Percentiles rank a stretch among this genome's conserved stretches.
Conservation (phyloP, 35 echinoderm and acorn worm species). For the Diadema setosum region DNA sequence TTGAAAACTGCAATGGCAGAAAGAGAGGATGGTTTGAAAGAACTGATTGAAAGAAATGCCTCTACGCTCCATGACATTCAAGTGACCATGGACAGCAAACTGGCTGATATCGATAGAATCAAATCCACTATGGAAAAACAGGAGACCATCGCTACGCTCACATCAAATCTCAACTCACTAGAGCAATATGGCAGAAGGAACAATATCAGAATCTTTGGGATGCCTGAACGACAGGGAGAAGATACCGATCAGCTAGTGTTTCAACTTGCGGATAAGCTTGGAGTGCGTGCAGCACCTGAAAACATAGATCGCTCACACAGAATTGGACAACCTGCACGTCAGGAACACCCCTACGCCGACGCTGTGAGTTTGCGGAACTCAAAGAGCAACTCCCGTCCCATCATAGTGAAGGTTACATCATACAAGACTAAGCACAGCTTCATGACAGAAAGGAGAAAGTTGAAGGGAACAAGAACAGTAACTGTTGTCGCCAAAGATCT, state of each 20-base stretch:
- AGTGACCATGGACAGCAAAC: not conserved
- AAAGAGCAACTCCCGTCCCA: not conserved
- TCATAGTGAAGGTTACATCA: slow-evolving; percentile 6
- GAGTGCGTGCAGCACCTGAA: not conserved
- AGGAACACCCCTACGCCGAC: not conserved
- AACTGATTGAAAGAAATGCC: not conserved
- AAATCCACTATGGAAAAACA: not conserved
- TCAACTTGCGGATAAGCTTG: not conserved
- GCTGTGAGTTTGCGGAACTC: not conserved
- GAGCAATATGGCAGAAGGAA: not conserved
- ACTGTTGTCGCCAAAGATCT: not conserved
- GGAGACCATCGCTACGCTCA: not conserved
- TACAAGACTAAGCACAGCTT: not conserved
- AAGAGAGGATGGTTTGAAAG: not conserved
- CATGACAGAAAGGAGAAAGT: not conserved
- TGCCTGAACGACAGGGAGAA: not conserved
- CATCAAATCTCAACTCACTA: not conserved
- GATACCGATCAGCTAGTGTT: not conserved
- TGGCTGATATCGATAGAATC: not conserved
- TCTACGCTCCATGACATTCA: not conserved
- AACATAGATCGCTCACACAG: not conserved
- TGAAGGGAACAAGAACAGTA: not conserved
- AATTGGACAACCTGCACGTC: not conserved
- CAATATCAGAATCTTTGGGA: slow-evolving; percentile 1
- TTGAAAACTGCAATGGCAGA: not conserved